Evolutionary conservation across 92 coral and sea anemone genomes (phyloP).

Genomic region (Heteractis magnifica): DNA sequence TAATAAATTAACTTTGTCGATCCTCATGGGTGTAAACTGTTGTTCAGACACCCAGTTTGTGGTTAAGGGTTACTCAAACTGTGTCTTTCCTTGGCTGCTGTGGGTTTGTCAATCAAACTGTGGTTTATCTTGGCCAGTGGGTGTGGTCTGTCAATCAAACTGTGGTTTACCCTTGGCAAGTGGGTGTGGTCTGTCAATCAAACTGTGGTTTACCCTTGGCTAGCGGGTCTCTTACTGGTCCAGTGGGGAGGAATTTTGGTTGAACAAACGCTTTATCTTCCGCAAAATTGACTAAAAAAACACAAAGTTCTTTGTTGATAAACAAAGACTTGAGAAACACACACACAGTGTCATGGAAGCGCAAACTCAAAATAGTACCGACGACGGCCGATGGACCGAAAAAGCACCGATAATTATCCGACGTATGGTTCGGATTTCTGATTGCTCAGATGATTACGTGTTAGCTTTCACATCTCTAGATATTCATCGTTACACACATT

Average conservation of each 20-base stretch:
- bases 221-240: slow-evolving; percentile 84
- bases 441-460: neutral
- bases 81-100: slow-evolving; percentile 82
- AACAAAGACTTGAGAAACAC: no score
- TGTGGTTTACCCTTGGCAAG: neutral
- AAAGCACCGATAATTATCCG: neutral
- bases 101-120: slow-evolving; percentile 51
- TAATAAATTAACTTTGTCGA: no score
- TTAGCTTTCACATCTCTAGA: no score
- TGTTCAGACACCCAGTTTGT: slow-evolving; percentile 64
- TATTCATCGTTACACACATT: neutral
- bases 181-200: slow-evolving; percentile 1
- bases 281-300: slow-evolving; percentile 34
- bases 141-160: neutral
- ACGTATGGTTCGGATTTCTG: neutral
- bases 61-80: slow-evolving; percentile 67
- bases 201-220: slow-evolving; percentile 90
- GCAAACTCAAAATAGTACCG: neutral
- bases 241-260: slow-evolving; percentile 94
- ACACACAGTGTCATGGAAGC: neutral
- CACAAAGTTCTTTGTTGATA: neutral
- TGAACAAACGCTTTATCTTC: slow-evolving; percentile 86
- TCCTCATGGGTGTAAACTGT: neutral
- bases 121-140: neutral
- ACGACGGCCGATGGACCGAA: neutral